Base-by-base conservation (phyloP, 1,140 invertebrate genomes). In the Pseudomyrmex dendroicus region DNA sequence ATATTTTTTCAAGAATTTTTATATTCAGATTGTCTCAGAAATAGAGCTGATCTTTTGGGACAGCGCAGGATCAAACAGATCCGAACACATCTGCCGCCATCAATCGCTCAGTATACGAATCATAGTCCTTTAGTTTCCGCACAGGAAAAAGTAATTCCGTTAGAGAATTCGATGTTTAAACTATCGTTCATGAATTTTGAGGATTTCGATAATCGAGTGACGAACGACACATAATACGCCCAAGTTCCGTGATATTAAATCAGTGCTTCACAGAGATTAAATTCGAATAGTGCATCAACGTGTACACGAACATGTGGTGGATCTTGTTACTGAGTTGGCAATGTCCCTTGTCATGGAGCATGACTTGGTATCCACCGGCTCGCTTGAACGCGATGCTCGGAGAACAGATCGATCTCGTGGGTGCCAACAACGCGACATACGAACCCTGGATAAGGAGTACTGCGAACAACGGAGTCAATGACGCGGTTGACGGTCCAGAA, bases 341-440 rank as follows among this genome's bases (percentile, higher is more conserved):
- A 25, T 73, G 72, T 50, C 50, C 57, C n/a, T 68, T 59, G 15
- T 56, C 44, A 0, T 59, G 12, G 50, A 56, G 67, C 1, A 62
- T 77, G 10, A 86, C 84, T 22, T 86, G 87, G 82, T 82, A 88
- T 48, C 88, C 86, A 5, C 73, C 70, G 9, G 64, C 54, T 35
- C 0, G 22, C 9, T 10, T 76, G 0, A 86, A 89, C 64, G 54
- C 84, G 12, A 90, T 90, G 48, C 73, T 91, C 8, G 88, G 91
- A 0, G 92, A 92, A 72, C 92, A 92, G 73, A 67, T 91, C 2
- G 91, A 92, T 56, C 86, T 92, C n/a, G 68, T 92, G 7, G 86
- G 84, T 1, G 46, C 44, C 0, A 9, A 9, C 8, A 87, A 87
- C 2, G 63, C 48, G 20, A 88, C 67, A 78, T 72, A 84, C n/a